Evolutionary conservation across 2,888 invertebrate species (phyloP).

Genomic region (Apamea sordens): DNA sequence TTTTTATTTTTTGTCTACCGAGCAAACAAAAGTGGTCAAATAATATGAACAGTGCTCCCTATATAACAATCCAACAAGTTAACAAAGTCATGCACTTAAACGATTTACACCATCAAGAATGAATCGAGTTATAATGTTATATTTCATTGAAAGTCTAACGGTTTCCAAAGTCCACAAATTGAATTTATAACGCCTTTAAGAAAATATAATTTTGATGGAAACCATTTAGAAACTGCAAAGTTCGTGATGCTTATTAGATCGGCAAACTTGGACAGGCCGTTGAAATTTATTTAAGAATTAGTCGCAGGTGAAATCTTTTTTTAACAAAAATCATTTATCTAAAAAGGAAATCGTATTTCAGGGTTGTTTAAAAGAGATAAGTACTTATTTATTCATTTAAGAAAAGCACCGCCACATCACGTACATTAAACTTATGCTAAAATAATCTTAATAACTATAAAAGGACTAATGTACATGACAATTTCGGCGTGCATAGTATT

Average conservation of each 20-base stretch:
- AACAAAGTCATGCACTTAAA: constrained; percentile 24
- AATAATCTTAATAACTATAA: too few species aligned
- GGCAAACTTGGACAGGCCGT: not conserved
- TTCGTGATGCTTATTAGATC: constrained; percentile 2
- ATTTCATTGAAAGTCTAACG: constrained; percentile 19
- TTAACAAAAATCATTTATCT: not conserved
- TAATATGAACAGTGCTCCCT: not conserved
- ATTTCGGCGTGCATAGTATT: too few species aligned
- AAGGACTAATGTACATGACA: too few species aligned
- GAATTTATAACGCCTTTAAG: constrained; percentile 13
- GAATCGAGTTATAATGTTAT: constrained; percentile 18
- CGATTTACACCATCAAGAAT: constrained; percentile 7
- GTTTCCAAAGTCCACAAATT: constrained; percentile 19
- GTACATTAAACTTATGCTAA: too few species aligned
- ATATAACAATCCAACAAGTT: not conserved
- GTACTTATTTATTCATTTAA: too few species aligned
- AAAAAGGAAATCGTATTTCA: not conserved
- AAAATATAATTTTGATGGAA: constrained; percentile 15
- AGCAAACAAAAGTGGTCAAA: constrained; percentile 3
- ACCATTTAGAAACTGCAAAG: constrained; percentile 4
- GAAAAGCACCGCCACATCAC: too few species aligned
- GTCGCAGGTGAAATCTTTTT: not conserved
- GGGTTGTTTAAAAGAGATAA: not conserved
- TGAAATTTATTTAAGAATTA: not conserved
- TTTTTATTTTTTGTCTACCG: not conserved